These are phyloP conservation scores for Ochotona curzoniae DNA, from an alignment of 2,113 vertebrate genomes.

Conservation along the genomic window DNA sequence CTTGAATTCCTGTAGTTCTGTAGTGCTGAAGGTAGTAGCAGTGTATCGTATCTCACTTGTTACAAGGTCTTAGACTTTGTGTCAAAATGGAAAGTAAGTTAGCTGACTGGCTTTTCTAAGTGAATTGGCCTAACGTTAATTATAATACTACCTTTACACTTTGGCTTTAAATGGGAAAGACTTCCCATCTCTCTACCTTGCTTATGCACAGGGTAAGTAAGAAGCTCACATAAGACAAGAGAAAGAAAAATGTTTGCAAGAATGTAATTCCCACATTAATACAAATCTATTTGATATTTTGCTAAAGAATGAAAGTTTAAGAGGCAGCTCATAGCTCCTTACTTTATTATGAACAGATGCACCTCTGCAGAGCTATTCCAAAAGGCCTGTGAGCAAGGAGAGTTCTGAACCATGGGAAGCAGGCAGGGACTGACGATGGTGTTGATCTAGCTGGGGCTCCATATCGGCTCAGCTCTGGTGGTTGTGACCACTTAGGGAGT, in stretches of 20 bases:
- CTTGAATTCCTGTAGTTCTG: background rate
- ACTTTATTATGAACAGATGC: background rate
- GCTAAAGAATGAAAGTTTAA: background rate
- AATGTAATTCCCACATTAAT: constrained; percentile 10
- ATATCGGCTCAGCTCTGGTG: no score
- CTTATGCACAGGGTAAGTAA: background rate
- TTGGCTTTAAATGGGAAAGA: constrained; percentile 12
- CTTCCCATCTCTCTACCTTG: background rate
- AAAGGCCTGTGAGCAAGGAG: background rate
- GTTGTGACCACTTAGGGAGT: no score
- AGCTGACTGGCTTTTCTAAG: background rate
- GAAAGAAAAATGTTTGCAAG: constrained; percentile 18
- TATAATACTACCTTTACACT: background rate
- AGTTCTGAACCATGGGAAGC: background rate
- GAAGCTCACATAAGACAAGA: background rate
- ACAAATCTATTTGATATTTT: constrained; percentile 45
- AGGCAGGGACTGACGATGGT: background rate
- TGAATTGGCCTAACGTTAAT: background rate
- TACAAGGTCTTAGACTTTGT: background rate
- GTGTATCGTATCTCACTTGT: background rate
- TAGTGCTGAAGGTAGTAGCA: background rate
- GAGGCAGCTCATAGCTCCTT: constrained; percentile 1
- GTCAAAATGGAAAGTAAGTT: background rate
- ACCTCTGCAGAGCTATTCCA: background rate
- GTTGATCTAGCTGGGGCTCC: background rate